phyloP scores from a whole-genome alignment of 2,113 vertebrate genomes.

The Chaenogobius annularis region DNA sequence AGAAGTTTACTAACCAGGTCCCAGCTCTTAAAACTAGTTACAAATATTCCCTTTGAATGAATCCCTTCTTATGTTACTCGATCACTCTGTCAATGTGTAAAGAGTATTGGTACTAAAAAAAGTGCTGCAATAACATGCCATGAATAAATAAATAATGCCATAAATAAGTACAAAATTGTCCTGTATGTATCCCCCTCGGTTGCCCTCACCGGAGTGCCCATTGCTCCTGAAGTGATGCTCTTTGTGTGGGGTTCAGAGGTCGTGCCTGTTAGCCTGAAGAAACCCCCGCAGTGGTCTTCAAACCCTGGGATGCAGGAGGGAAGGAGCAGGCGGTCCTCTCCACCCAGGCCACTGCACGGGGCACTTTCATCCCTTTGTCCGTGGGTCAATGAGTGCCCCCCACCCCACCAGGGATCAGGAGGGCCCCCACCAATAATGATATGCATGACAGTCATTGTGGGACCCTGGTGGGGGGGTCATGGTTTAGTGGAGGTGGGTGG shows the following conservation, averaged over 20 bases:
- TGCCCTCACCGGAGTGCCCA: constrained; percentile 70
- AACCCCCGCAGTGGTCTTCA: constrained; percentile 75
- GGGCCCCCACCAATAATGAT: constrained; percentile 87
- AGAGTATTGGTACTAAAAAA: no score
- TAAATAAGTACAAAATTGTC: neutral
- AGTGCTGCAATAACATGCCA: no score
- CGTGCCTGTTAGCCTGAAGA: constrained; percentile 78
- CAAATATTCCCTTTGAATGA: no score
- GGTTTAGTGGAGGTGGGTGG: constrained; percentile 71
- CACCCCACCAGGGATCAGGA: constrained; percentile 81
- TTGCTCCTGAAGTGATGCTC: constrained; percentile 75
- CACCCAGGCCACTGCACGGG: constrained; percentile 75
- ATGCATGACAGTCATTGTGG: constrained; percentile 83
- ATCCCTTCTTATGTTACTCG: no score
- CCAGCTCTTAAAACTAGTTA: no score
- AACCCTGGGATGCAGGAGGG: constrained; percentile 47
- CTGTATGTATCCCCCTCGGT: constrained; percentile 31
- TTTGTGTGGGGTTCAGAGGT: constrained; percentile 77
- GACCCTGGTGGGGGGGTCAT: constrained; percentile 72
- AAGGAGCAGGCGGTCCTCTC: constrained; percentile 73
- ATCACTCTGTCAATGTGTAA: no score
- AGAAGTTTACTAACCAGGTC: no score
- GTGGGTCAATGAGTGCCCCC: constrained; percentile 84
- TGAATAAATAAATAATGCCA: no score
- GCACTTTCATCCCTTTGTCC: constrained; percentile 89